Conservation (phyloP, 2,113 vertebrate species). For the Echinops telfairi region DNA sequence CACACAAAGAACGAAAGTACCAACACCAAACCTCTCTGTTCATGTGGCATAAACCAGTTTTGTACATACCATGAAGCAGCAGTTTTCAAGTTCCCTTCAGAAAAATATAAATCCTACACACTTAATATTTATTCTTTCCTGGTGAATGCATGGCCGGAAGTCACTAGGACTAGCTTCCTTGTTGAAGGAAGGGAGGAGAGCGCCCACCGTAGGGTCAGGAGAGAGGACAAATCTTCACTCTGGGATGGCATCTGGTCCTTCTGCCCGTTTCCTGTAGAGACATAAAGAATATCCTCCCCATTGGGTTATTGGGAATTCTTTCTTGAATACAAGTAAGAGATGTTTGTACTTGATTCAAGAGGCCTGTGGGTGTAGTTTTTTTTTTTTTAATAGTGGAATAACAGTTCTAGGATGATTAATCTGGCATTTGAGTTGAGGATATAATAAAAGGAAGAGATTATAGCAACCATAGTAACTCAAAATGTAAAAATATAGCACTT, state of each 20-base stretch:
- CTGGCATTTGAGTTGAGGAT: background rate
- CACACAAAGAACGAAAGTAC: slow-evolving; percentile 90
- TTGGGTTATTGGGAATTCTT: too few relatives aligned
- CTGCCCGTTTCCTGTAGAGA: too few relatives aligned
- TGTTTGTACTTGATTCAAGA: background rate
- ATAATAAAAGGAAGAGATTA: background rate
- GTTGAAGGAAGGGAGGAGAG: slow-evolving; percentile 83
- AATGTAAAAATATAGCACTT: background rate
- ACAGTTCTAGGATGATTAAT: slow-evolving; percentile 18
- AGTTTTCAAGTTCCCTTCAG: slow-evolving; percentile 93
- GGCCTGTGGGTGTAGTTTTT: background rate
- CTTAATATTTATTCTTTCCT: slow-evolving; percentile 88
- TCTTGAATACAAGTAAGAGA: background rate
- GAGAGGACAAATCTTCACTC: slow-evolving; percentile 73
- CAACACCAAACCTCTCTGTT: slow-evolving; percentile 90
- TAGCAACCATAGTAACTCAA: background rate
- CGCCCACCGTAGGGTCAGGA: slow-evolving; percentile 72
- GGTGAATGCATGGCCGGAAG: slow-evolving; percentile 87
- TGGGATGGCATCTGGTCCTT: slow-evolving; percentile 77
- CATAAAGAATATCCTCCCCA: too few relatives aligned
- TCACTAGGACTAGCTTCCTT: slow-evolving; percentile 88
- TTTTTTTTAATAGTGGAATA: background rate
- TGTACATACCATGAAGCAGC: slow-evolving; percentile 92
- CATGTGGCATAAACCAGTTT: slow-evolving; percentile 91
- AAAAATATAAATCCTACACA: slow-evolving; percentile 90